These are phyloP conservation scores for Pristionchus maxplancki DNA, from an alignment of 2,888 invertebrate genomes.

Conservation along the genomic window DNA sequence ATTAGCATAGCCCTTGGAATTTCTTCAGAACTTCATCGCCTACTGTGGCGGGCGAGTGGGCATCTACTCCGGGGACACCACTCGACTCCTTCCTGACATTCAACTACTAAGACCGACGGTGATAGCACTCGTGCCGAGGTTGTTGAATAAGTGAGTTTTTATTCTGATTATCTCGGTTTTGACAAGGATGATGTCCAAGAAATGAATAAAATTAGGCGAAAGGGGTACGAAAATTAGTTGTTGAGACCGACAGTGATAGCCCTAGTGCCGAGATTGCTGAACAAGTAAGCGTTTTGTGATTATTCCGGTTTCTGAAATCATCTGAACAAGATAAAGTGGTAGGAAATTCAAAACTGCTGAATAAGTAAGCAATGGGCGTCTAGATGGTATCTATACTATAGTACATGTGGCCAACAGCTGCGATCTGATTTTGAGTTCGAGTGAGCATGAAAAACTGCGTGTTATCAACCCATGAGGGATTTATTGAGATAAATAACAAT, in stretches of 20 bases:
- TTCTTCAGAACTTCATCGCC: slow-evolving; percentile 60
- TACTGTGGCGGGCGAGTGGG: slow-evolving; percentile 89
- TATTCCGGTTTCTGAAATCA: too few relatives aligned
- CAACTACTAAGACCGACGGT: slow-evolving; percentile 92
- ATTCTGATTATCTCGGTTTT: too few relatives aligned
- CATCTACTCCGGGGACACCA: slow-evolving; percentile 93
- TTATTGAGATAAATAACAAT: not conserved
- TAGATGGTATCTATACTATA: too few relatives aligned
- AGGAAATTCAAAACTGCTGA: too few relatives aligned
- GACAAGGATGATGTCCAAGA: too few relatives aligned
- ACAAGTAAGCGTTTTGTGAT: slow-evolving; percentile 82
- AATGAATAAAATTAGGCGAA: too few relatives aligned
- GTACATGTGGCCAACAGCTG: too few relatives aligned
- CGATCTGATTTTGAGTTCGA: too few relatives aligned
- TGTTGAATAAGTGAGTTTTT: slow-evolving; percentile 87
- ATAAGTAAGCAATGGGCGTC: too few relatives aligned
- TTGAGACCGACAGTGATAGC: slow-evolving; percentile 91
- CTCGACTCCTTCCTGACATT: slow-evolving; percentile 87
- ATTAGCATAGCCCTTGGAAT: not conserved
- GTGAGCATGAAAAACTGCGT: too few relatives aligned
- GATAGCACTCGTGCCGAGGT: slow-evolving; percentile 93
- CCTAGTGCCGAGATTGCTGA: slow-evolving; percentile 93
- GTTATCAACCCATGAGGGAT: not conserved
- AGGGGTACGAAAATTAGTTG: too few relatives aligned
- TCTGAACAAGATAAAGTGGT: too few relatives aligned